A percentile compares a stretch with the other conserved stretches of the same genome.
Conservation (phyloP, 2,113 vertebrate species). For the Zosterops japonicus region DNA sequence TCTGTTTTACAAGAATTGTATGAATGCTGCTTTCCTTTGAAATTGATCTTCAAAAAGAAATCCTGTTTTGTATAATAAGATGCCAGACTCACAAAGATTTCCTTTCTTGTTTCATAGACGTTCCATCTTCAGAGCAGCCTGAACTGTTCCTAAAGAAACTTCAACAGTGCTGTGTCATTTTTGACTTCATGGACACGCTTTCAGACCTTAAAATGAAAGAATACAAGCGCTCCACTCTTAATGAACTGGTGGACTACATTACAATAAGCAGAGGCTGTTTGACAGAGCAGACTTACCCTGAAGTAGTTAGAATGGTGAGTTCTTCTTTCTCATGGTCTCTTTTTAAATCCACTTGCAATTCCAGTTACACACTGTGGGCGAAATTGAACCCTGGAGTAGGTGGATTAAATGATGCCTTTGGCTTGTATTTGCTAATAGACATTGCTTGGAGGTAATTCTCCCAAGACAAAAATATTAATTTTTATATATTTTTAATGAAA, state of each 20-base stretch:
- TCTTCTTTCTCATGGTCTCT: slow-evolving; percentile 71
- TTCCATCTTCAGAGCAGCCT: slow-evolving; percentile 96
- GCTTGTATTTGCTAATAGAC: slow-evolving; percentile 13
- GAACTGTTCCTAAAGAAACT: slow-evolving; percentile 99
- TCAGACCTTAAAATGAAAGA: slow-evolving; percentile 99
- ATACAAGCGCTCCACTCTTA: slow-evolving; percentile 99
- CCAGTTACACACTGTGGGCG: background rate
- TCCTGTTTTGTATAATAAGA: slow-evolving; percentile 74
- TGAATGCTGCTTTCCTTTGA: slow-evolving; percentile 68
- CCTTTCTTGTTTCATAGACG: slow-evolving; percentile 86
- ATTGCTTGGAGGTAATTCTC: slow-evolving; percentile 21
- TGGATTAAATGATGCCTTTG: slow-evolving; percentile 51
- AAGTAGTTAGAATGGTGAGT: slow-evolving; percentile 99
- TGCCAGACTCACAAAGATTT: slow-evolving; percentile 75
- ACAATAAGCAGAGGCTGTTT: slow-evolving; percentile 99
- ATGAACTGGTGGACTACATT: slow-evolving; percentile 99
- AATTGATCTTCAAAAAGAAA: slow-evolving; percentile 70
- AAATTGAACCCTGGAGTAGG: slow-evolving; percentile 19
- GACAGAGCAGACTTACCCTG: slow-evolving; percentile 98
- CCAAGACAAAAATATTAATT: background rate
- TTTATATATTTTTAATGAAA: slow-evolving; percentile 29
- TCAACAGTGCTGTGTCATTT: slow-evolving; percentile 99
- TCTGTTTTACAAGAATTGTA: slow-evolving; percentile 65
- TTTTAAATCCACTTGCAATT: slow-evolving; percentile 41
- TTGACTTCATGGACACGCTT: slow-evolving; percentile 99